Percentiles rank a stretch among this genome's conserved stretches.
Evolutionary conservation across 2,797 vertebrate species (phyloP).

Genomic region (Chloroceryle amazona): DNA sequence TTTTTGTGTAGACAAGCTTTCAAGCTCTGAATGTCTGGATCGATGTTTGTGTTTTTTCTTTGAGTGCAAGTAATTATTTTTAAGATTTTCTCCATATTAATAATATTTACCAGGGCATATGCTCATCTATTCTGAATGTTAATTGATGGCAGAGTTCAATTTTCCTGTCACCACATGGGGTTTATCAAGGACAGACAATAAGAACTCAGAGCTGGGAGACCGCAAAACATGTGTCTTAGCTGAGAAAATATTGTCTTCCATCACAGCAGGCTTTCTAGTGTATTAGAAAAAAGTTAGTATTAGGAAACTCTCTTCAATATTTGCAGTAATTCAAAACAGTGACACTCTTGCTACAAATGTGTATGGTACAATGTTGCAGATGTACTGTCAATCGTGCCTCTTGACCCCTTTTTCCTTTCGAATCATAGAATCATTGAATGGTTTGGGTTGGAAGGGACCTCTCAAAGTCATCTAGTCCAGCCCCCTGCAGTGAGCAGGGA

Average conservation of each 20-base stretch:
- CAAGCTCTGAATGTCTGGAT: not conserved
- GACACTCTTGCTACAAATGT: not conserved
- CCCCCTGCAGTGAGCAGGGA: no score
- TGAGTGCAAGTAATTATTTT: not conserved
- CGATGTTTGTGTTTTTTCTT: not conserved
- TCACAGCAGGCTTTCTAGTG: conserved; percentile 8
- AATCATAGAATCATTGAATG: no score
- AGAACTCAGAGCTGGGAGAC: not conserved
- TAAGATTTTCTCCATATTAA: not conserved
- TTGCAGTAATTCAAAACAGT: not conserved
- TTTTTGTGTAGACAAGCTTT: not conserved
- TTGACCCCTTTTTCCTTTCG: no score
- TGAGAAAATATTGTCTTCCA: not conserved
- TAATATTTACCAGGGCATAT: not conserved
- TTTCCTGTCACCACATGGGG: not conserved
- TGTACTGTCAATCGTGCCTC: not conserved
- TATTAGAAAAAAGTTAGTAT: not conserved
- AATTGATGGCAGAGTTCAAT: conserved; percentile 44
- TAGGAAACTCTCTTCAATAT: not conserved
- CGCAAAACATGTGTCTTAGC: not conserved
- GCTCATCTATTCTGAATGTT: conserved; percentile 16
- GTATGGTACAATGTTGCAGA: not conserved
- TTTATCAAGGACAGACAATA: conserved; percentile 27
- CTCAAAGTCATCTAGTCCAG: no score
- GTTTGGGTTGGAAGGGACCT: no score